These are phyloP conservation scores for Syncerus caffer DNA, from an alignment of 2,797 vertebrate genomes.

Conservation along the genomic window DNA sequence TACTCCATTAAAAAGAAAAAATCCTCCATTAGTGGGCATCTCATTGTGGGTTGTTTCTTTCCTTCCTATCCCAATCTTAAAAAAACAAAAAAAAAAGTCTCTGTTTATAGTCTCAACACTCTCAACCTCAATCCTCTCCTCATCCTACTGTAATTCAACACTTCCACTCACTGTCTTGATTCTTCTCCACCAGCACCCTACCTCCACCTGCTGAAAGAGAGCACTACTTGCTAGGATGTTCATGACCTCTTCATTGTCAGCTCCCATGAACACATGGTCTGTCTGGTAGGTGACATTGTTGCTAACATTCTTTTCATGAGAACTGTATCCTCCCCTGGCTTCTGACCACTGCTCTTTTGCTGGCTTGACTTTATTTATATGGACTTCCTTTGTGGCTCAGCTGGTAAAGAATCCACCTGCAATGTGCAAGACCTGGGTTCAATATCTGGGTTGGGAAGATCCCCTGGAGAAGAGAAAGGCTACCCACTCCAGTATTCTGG, in stretches of 20 bases:
- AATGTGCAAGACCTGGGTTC: not conserved
- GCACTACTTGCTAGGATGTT: not conserved
- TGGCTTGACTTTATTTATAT: not conserved
- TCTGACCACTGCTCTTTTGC: not conserved
- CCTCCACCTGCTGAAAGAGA: not conserved
- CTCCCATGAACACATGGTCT: not conserved
- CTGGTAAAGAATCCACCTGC: not conserved
- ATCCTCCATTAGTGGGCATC: not conserved
- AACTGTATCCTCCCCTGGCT: not conserved
- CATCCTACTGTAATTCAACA: fast-evolving
- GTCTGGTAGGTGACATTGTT: not conserved
- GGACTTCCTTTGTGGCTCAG: not conserved
- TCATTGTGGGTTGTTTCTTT: not conserved
- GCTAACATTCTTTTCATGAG: not conserved
- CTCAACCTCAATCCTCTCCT: not conserved
- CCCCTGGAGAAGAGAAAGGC: not conserved
- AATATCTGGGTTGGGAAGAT: not conserved
- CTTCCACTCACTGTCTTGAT: not conserved
- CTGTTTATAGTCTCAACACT: not conserved
- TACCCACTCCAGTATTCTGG: not conserved
- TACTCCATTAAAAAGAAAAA: not conserved
- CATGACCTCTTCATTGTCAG: not conserved
- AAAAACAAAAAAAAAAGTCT: not conserved
- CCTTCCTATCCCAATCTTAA: not conserved
- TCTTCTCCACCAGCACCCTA: not conserved